Evolutionary conservation across 2,113 vertebrate genomes (phyloP).

Genomic region (Ia io): DNA sequence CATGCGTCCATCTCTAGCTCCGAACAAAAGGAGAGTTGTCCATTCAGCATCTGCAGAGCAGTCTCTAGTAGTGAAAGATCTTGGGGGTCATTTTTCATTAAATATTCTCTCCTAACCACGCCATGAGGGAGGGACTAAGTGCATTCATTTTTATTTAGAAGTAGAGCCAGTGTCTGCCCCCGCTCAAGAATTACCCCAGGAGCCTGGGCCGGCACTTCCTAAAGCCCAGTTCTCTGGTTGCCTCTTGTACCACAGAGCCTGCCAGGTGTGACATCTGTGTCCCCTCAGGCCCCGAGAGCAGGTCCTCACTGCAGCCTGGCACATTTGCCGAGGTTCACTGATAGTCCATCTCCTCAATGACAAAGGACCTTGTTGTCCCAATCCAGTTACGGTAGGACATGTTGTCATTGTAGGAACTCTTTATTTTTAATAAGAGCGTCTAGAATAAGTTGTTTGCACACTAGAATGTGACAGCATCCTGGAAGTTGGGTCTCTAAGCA

Average conservation of each 20-base stretch:
- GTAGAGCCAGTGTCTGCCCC: not conserved
- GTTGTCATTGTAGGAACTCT: not conserved
- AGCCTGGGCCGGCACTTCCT: not conserved
- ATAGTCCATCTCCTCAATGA: not conserved
- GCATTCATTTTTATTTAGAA: not conserved
- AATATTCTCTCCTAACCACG: not conserved
- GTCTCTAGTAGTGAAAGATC: not conserved
- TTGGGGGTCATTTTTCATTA: not conserved
- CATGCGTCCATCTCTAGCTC: not conserved
- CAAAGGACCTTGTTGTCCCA: not conserved
- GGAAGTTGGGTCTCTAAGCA: not conserved
- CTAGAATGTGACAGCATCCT: not conserved
- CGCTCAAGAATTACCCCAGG: not conserved
- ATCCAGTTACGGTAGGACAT: not conserved
- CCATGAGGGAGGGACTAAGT: not conserved
- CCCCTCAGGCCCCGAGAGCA: rapidly evolving
- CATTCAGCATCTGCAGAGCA: not conserved
- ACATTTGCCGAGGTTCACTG: not conserved
- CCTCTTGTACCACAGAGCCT: not conserved
- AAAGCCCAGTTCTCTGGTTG: not conserved
- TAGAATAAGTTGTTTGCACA: not conserved
- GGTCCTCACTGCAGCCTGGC: not conserved
- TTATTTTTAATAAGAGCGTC: not conserved
- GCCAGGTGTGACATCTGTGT: not conserved
- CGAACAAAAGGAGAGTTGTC: not conserved